Evolutionary conservation across 2,797 vertebrate genomes (phyloP).

Genomic region (Pseudopleuronectes americanus): DNA sequence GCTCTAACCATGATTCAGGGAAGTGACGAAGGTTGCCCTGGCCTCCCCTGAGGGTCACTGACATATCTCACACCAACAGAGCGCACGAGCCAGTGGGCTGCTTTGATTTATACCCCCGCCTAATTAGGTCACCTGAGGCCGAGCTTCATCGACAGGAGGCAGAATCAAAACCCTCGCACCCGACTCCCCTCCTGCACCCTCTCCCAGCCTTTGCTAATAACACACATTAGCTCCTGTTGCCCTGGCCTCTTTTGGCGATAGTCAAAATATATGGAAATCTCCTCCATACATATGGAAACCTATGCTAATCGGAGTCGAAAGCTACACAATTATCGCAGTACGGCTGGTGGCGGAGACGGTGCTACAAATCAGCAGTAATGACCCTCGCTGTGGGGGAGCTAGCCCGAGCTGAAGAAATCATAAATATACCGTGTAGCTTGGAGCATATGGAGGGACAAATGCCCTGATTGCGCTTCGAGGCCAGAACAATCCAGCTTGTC

Average conservation of each 20-base stretch:
- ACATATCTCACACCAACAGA: conserved; percentile 71
- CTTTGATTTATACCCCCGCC: conserved; percentile 74
- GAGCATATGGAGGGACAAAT: conserved; percentile 6
- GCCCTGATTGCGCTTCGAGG: background rate
- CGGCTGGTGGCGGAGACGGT: conserved; percentile 48
- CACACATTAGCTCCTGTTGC: conserved; percentile 45
- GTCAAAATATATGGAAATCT: conserved; percentile 57
- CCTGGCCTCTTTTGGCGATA: conserved; percentile 22
- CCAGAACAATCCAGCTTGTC: conserved; percentile 15
- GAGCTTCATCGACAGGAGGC: conserved; percentile 73
- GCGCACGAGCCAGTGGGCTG: conserved; percentile 51
- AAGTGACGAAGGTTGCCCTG: conserved; percentile 62
- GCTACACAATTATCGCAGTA: conserved; percentile 66
- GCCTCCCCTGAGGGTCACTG: conserved; percentile 70
- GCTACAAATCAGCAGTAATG: conserved; percentile 74
- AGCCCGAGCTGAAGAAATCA: conserved; percentile 25
- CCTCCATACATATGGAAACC: conserved; percentile 67
- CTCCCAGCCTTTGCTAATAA: conserved; percentile 42
- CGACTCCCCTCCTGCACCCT: background rate
- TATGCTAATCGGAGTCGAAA: conserved; percentile 74
- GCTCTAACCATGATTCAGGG: conserved; percentile 68
- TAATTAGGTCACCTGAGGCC: conserved; percentile 80
- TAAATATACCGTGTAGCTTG: background rate
- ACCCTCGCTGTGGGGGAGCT: conserved; percentile 44
- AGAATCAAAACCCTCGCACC: conserved; percentile 55